These are phyloP conservation scores for Oplegnathus fasciatus DNA, from an alignment of 2,113 vertebrate species.

Conservation along the genomic window DNA sequence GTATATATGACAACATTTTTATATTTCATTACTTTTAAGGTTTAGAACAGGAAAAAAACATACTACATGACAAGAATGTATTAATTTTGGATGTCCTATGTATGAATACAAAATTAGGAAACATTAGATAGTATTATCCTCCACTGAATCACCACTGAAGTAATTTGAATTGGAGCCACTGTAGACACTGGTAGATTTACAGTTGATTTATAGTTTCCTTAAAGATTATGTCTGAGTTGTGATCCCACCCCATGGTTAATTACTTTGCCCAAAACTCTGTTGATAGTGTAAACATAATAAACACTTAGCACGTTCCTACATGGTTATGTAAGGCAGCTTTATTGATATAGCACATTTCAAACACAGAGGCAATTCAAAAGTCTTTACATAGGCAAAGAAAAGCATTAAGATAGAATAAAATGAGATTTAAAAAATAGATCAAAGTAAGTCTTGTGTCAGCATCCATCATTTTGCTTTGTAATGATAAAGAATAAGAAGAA, in stretches of 20 bases:
- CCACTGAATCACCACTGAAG: neutral
- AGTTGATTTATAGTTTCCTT: neutral
- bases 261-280: neutral
- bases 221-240: too few relatives aligned
- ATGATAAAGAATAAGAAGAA: neutral
- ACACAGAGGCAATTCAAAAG: neutral
- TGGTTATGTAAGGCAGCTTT: neutral
- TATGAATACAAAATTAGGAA: neutral
- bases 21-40: neutral
- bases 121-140: neutral
- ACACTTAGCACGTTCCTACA: neutral
- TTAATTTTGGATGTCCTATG: neutral
- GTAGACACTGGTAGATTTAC: neutral
- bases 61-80: neutral
- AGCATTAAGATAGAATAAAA: neutral
- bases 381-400: neutral
- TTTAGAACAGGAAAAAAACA: too few relatives aligned
- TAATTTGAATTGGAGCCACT: neutral
- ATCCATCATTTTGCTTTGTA: slow-evolving; percentile 10
- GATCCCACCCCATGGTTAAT: neutral
- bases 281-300: neutral
- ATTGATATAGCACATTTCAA: neutral
- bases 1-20: neutral
- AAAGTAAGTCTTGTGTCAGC: neutral
- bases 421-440: neutral